These are phyloP conservation scores for Vireo griseus DNA, from an alignment of 2,797 vertebrate genomes.

Conservation along the genomic window DNA sequence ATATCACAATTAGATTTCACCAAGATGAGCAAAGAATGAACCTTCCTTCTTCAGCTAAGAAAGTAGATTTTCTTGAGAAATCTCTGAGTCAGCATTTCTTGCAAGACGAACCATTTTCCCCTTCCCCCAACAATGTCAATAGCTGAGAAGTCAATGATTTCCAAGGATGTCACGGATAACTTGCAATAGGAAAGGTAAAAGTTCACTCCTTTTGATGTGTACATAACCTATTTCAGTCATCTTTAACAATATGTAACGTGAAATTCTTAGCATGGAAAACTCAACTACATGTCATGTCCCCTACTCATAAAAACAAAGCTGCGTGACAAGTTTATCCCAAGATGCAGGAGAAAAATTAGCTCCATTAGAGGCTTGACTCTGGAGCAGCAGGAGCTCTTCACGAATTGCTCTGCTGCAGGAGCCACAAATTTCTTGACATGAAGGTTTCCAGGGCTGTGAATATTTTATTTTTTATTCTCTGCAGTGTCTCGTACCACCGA, in stretches of 20 bases:
- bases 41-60: constrained; percentile 4
- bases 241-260: constrained; percentile 72
- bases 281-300: constrained; percentile 11
- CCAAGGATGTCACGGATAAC: constrained; percentile 68
- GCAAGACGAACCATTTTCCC: constrained; percentile 38
- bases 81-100: constrained; percentile 60
- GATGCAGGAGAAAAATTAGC: not conserved
- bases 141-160: constrained; percentile 74
- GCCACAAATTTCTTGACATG: not conserved
- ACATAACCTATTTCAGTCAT: constrained; percentile 65
- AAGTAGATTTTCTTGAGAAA: constrained; percentile 55
- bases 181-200: constrained; percentile 71
- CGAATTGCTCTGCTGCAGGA: not conserved
- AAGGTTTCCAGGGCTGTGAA: not conserved
- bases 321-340: constrained; percentile 1
- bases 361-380: not conserved
- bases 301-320: not conserved
- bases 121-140: constrained; percentile 55
- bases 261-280: constrained; percentile 50
- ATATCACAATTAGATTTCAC: constrained; percentile 63
- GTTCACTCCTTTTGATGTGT: constrained; percentile 66
- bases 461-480: not conserved
- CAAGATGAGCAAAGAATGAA: constrained; percentile 44
- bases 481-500: not conserved
- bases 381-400: not conserved